Conservation (phyloP, 1,140 invertebrate species). For the Coelopa frigida region DNA sequence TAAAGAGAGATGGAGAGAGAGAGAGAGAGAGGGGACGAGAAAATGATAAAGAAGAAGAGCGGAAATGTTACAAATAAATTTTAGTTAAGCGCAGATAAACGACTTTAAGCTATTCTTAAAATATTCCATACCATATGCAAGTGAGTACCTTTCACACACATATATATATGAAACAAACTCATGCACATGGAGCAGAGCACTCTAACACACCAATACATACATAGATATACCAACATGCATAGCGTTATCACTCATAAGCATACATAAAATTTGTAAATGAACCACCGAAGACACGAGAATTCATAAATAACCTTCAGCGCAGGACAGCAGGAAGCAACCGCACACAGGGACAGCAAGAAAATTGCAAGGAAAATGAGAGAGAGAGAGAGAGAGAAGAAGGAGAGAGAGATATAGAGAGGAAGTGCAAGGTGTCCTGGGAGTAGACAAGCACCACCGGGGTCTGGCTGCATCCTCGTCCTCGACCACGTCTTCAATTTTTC, state of each 20-base stretch:
- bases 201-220: not conserved
- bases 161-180: not conserved
- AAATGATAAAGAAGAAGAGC: not conserved
- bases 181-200: not conserved
- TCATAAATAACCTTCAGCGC: slow-evolving; percentile 7
- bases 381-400: too few relatives aligned
- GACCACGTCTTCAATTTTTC: too few relatives aligned
- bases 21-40: not conserved
- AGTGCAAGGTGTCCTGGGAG: too few relatives aligned
- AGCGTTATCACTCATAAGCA: slow-evolving; percentile 12
- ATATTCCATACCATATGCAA: too few relatives aligned
- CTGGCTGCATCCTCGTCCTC: too few relatives aligned
- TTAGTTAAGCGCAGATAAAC: slow-evolving; percentile 13
- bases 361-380: too few relatives aligned
- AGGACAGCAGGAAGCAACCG: not conserved
- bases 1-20: not conserved
- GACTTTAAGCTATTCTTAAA: slow-evolving; percentile 10
- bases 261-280: slow-evolving; percentile 12
- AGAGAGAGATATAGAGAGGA: too few relatives aligned
- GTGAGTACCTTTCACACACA: not conserved
- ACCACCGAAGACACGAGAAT: slow-evolving; percentile 10
- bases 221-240: not conserved
- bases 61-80: slow-evolving; percentile 10
- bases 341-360: too few relatives aligned
- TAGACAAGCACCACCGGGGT: too few relatives aligned